These are phyloP conservation scores for Axinella damicornis DNA, from an alignment of 37 sponge, comb jelly and placozoan species.

Conservation along the genomic window DNA sequence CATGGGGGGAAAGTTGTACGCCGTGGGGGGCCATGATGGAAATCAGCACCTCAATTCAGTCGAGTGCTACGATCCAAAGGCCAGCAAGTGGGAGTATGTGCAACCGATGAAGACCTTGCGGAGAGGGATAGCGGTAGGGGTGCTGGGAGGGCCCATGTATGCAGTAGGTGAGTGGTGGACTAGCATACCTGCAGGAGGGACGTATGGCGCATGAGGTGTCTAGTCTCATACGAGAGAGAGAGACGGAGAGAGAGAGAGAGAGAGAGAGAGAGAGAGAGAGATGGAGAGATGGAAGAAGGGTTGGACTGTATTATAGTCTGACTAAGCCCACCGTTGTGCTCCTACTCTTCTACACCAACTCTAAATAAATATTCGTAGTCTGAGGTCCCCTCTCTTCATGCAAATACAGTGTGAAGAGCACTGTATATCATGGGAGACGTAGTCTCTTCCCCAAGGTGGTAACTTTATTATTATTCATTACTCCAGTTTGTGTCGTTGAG, in stretches of 20 bases:
- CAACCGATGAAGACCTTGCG: conserved; percentile 81
- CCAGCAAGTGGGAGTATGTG: conserved; percentile 77
- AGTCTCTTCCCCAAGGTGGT: too few relatives aligned
- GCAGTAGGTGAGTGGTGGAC: conserved; percentile 77
- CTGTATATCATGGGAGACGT: too few relatives aligned
- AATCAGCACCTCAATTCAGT: conserved; percentile 89
- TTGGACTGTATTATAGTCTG: too few relatives aligned
- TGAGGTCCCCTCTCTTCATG: too few relatives aligned
- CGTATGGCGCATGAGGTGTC: too few relatives aligned
- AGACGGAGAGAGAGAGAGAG: conserved; percentile 16
- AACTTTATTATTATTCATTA: too few relatives aligned
- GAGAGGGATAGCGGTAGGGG: conserved; percentile 92
- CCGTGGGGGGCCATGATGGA: conserved; percentile 93
- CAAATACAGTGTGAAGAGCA: too few relatives aligned
- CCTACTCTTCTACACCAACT: too few relatives aligned
- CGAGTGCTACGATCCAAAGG: conserved; percentile 83
- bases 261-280: not conserved
- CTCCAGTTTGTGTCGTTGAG: too few relatives aligned
- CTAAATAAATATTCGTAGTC: too few relatives aligned
- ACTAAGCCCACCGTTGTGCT: too few relatives aligned
- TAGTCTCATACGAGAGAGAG: not conserved
- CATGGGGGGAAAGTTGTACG: conserved; percentile 80
- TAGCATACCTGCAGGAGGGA: conserved; percentile 1
- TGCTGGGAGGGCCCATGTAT: conserved; percentile 86
- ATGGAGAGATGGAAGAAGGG: too few relatives aligned